A percentile compares a stretch with the other conserved stretches of the same genome.
phyloP scores from a whole-genome alignment of 2,797 vertebrate species.

The Microctenopoma lineatum region DNA sequence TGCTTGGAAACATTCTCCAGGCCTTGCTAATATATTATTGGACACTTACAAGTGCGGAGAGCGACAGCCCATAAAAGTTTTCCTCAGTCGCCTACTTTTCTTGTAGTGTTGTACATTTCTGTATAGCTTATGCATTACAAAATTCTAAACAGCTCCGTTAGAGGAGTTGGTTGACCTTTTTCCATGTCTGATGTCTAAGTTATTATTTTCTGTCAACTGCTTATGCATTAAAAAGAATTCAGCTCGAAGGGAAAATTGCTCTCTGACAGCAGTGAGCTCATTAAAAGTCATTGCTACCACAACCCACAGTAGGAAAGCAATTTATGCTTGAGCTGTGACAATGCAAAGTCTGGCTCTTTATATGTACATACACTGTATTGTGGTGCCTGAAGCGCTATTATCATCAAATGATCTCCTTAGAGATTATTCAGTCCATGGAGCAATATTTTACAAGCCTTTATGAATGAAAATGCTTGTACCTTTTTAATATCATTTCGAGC shows the following conservation, averaged over 20 bases:
- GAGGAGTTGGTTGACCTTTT: slow-evolving; percentile 11
- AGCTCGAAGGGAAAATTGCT: slow-evolving; percentile 37
- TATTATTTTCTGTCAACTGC: slow-evolving; percentile 46
- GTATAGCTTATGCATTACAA: slow-evolving; percentile 25
- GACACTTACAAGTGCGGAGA: slow-evolving; percentile 56
- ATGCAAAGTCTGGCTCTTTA: slow-evolving; percentile 21
- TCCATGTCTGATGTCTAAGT: slow-evolving; percentile 16
- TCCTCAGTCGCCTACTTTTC: slow-evolving; percentile 49
- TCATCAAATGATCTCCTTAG: slow-evolving; percentile 26
- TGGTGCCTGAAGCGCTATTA: slow-evolving; percentile 8
- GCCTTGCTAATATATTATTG: slow-evolving; percentile 71
- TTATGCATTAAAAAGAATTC: slow-evolving; percentile 32
- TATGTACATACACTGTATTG: slow-evolving; percentile 11
- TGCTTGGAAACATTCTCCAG: slow-evolving; percentile 72
- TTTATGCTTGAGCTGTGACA: slow-evolving; percentile 46
- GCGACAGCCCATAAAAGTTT: slow-evolving; percentile 66
- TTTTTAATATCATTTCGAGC: slow-evolving; percentile 46
- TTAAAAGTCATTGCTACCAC: slow-evolving; percentile 46
- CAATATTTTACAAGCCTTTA: slow-evolving; percentile 24
- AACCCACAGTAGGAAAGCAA: slow-evolving; percentile 38
- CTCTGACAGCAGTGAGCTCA: slow-evolving; percentile 42
- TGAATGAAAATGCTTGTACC: slow-evolving; percentile 18
- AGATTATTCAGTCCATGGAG: slow-evolving; percentile 37
- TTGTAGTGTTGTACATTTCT: slow-evolving; percentile 13
- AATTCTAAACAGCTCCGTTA: slow-evolving; percentile 31